These are phyloP conservation scores for Dinoponera quadriceps DNA, from an alignment of 1,140 invertebrate species.

Conservation along the genomic window DNA sequence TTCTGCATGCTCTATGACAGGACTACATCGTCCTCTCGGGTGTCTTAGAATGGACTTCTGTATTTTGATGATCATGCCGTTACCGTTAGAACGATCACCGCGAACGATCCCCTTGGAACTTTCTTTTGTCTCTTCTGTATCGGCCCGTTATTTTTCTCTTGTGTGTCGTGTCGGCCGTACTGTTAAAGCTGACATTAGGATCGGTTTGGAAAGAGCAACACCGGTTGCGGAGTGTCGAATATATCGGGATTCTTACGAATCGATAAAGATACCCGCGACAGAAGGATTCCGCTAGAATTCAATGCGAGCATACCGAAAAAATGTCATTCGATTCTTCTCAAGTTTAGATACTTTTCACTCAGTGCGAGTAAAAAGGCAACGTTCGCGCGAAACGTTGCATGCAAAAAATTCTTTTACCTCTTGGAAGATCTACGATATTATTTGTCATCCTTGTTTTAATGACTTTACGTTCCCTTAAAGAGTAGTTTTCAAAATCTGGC, in stretches of 20 bases:
- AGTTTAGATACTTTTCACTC: neutral
- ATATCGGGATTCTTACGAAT: slow-evolving; percentile 18
- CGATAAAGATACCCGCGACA: slow-evolving; percentile 33
- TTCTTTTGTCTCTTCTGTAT: neutral
- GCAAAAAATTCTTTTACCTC: neutral
- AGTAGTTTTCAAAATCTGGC: neutral
- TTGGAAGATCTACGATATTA: neutral
- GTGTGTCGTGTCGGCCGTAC: neutral
- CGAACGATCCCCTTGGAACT: neutral
- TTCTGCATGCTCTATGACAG: slow-evolving; percentile 9
- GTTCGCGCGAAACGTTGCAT: neutral
- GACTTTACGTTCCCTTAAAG: too few relatives aligned
- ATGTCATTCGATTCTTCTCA: neutral
- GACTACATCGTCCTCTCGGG: slow-evolving; percentile 14
- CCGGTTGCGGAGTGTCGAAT: neutral
- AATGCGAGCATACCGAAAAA: neutral
- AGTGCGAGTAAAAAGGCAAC: too few relatives aligned
- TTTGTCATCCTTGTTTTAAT: neutral
- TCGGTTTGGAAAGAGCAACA: neutral
- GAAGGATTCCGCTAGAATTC: neutral
- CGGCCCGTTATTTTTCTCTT: neutral
- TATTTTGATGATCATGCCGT: slow-evolving; percentile 16
- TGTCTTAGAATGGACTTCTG: slow-evolving; percentile 1
- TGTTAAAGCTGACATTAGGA: slow-evolving; percentile 50
- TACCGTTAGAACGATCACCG: slow-evolving; percentile 43